Evolutionary conservation across 1,140 invertebrate genomes (phyloP), one percentile per base, ranked within the genome.

Genomic region (Periplaneta americana): DNA sequence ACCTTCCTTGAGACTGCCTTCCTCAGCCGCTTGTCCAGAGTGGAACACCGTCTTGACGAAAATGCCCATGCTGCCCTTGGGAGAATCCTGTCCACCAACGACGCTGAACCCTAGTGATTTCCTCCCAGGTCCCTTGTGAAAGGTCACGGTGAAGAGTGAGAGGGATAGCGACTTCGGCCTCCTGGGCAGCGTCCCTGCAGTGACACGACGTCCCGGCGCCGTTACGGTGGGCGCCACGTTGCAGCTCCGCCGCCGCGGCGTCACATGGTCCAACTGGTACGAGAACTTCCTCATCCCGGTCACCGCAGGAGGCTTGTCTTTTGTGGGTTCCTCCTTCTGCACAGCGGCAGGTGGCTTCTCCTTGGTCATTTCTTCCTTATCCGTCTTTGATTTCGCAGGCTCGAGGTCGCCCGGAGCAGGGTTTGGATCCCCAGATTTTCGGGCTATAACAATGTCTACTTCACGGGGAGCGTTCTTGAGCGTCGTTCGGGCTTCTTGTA

Each of bases 41-140:
- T 95, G 93, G 86, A 97, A 93, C 82, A 98, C 96, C 78, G 96
- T 96, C 88, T 97, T 96, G 35, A 98, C 95, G 36, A 82, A 82
- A 0, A 82, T 82, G 10, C 81, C 95, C 87, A 98, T 93, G 84
- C 93, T 94, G 82, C 96, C 96, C 88, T 95, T 94, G 0, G 96
- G 95, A 32, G 96, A 97, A 87, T 98, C 96, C 80, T 92, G 91
- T 57, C 97, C 97, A 11, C 97, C 97, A 0, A 98, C 97, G 83
- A 98, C 96, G 78, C 95, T 97, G 86, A 98, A 98, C 11, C 97
- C 96, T 4, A 97, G 89, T 0, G 95, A 95, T 86, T 96, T 97
- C 84, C 95, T 94, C 8, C 94, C 94, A 5, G 92, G 91, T 34
- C 81, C 96, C 96, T 87, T 97, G 84, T 93, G 91, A 83, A 95